phyloP scores from a whole-genome alignment of 2,113 vertebrate species.

The Paraplagusia blochii region DNA sequence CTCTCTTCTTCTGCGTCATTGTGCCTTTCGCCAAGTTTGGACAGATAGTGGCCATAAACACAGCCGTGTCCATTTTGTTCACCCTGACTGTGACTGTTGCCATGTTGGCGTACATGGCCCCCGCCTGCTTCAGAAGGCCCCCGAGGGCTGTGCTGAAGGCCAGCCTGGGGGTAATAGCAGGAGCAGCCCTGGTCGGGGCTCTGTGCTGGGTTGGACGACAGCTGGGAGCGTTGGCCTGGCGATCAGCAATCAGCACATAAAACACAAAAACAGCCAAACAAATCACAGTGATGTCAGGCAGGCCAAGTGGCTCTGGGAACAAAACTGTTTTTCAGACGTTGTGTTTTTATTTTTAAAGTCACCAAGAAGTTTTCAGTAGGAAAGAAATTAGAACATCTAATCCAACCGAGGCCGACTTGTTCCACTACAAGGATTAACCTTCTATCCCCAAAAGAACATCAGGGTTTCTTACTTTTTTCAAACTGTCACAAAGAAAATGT shows the following conservation, averaged over 20 bases:
- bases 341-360: too few relatives aligned
- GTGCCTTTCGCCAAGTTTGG: slow-evolving; percentile 98
- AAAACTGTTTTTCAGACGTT: neutral
- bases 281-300: slow-evolving; percentile 50
- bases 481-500: too few relatives aligned
- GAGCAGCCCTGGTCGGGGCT: slow-evolving; percentile 69
- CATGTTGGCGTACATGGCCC: slow-evolving; percentile 84
- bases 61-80: slow-evolving; percentile 87
- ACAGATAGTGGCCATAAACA: slow-evolving; percentile 96
- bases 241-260: slow-evolving; percentile 43
- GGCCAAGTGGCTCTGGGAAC: slow-evolving; percentile 34
- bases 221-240: slow-evolving; percentile 62
- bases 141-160: slow-evolving; percentile 89
- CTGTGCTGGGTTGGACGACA: slow-evolving; percentile 78
- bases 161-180: slow-evolving; percentile 72
- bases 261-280: neutral
- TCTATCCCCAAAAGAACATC: too few relatives aligned
- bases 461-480: too few relatives aligned
- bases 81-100: slow-evolving; percentile 91
- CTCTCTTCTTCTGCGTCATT: slow-evolving; percentile 96
- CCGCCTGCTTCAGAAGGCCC: slow-evolving; percentile 82
- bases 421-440: too few relatives aligned
- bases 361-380: too few relatives aligned
- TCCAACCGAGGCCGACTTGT: too few relatives aligned
- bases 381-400: too few relatives aligned